phyloP scores from a whole-genome alignment of 2,888 invertebrate species.

The Tetranychus truncatus region DNA sequence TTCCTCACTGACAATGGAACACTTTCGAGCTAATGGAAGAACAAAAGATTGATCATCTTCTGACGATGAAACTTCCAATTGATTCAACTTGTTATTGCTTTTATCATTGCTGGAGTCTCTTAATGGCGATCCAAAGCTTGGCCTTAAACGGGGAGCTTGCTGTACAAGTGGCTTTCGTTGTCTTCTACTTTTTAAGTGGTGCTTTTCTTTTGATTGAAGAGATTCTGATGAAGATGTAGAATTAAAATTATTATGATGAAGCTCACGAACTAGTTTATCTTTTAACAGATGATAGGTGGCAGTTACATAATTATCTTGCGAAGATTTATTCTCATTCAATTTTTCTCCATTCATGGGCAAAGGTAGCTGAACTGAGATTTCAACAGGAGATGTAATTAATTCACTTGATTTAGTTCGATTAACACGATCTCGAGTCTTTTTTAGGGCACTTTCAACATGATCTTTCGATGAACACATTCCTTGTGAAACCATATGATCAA shows the following conservation, averaged over 20 bases:
- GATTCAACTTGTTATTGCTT: constrained; percentile 5
- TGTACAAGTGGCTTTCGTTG: constrained; percentile 16
- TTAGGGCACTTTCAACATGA: constrained; percentile 18
- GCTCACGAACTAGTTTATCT: constrained; percentile 22
- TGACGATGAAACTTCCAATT: not conserved
- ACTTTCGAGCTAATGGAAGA: constrained; percentile 26
- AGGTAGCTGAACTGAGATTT: not conserved
- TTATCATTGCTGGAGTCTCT: constrained; percentile 1
- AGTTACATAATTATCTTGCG: constrained; percentile 21
- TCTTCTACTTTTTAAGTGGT: constrained; percentile 9
- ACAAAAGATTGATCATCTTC: constrained; percentile 13
- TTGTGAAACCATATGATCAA: constrained; percentile 22
- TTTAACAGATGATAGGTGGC: constrained; percentile 23
- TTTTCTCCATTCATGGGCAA: constrained; percentile 5
- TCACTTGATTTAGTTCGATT: constrained; percentile 8
- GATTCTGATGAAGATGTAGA: constrained; percentile 8
- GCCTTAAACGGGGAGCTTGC: constrained; percentile 8
- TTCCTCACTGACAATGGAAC: constrained; percentile 28
- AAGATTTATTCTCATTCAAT: constrained; percentile 9
- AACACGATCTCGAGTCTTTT: not conserved
- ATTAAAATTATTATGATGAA: constrained; percentile 1
- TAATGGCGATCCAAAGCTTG: not conserved
- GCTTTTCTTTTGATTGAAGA: not conserved
- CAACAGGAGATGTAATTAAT: not conserved
- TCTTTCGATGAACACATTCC: constrained; percentile 20